Percentiles rank a stretch among this genome's conserved stretches.
phyloP scores from a whole-genome alignment of 2,888 invertebrate genomes.

The Agrochola macilenta region DNA sequence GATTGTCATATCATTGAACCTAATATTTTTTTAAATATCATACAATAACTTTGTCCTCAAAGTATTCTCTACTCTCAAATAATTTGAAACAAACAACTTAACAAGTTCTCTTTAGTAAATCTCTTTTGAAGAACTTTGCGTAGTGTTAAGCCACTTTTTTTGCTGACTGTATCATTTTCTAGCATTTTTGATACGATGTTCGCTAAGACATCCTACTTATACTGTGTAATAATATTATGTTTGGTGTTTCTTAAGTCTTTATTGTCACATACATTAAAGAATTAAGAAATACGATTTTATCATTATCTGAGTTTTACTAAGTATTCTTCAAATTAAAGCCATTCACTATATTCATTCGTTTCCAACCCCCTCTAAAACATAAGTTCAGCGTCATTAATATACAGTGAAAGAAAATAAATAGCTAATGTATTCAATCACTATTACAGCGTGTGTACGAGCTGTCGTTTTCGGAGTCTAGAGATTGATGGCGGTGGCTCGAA shows the following conservation, averaged over 20 bases:
- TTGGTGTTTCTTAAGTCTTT: background rate
- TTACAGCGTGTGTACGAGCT: slow-evolving; percentile 67
- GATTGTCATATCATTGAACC: background rate
- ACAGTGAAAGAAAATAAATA: slow-evolving; percentile 20
- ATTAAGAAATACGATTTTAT: background rate
- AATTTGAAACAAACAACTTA: background rate
- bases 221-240: background rate
- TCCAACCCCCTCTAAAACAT: background rate
- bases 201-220: background rate
- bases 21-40: background rate
- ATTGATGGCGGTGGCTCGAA: slow-evolving; percentile 81
- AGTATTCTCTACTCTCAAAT: background rate
- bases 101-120: background rate
- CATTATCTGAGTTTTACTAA: background rate
- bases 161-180: background rate
- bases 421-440: slow-evolving; percentile 55
- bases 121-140: background rate
- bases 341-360: background rate
- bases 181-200: background rate
- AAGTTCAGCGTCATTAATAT: background rate
- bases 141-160: background rate
- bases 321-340: background rate
- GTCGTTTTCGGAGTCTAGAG: slow-evolving; percentile 73
- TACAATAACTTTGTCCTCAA: background rate
- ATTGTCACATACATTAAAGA: no score